These are phyloP conservation scores for Rousettus madagascariensis DNA, from an alignment of 2,797 vertebrate genomes.

Conservation along the genomic window DNA sequence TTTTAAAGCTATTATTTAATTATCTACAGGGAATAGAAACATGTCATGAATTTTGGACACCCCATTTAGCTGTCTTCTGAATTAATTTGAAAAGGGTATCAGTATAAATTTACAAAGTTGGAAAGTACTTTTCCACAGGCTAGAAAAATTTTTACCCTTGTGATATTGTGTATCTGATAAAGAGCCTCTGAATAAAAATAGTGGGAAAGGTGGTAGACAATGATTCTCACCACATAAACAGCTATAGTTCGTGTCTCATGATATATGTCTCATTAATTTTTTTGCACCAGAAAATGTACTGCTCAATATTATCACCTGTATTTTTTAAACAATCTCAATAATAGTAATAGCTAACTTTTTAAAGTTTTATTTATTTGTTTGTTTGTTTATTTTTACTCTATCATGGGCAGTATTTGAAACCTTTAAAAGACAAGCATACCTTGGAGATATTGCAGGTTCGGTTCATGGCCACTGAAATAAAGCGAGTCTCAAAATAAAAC, in stretches of 20 bases:
- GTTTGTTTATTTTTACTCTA: neutral
- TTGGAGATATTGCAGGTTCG: neutral
- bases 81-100: neutral
- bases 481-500: neutral
- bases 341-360: neutral
- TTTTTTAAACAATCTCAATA: neutral
- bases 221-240: neutral
- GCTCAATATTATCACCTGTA: neutral
- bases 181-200: neutral
- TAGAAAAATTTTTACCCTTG: neutral
- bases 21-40: neutral
- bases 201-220: neutral
- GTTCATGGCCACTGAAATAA: neutral
- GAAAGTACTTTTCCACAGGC: neutral
- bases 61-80: neutral
- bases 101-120: neutral
- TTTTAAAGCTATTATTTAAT: conserved; percentile 1
- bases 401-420: neutral
- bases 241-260: neutral
- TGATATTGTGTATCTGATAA: neutral
- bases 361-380: neutral
- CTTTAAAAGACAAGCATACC: neutral
- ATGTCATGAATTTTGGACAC: neutral
- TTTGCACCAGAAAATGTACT: neutral
- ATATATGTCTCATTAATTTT: neutral